Conservation (phyloP, 37 sponge, comb jelly and placozoan genomes). For the Mnemiopsis leidyi region DNA sequence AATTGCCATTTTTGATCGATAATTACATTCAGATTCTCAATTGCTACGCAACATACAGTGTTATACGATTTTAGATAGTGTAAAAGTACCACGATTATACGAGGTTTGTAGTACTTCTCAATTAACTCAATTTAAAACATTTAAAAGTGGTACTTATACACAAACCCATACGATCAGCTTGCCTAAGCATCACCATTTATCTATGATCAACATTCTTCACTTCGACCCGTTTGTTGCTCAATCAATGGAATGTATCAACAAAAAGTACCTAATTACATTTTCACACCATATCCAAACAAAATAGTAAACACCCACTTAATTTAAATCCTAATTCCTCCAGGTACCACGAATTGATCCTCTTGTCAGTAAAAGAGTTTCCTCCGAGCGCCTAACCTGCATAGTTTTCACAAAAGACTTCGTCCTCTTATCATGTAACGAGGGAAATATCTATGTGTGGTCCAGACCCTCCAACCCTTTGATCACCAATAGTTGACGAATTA, state of each 20-base stretch:
- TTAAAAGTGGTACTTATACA: too few species aligned
- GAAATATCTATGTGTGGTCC: slow-evolving; percentile 67
- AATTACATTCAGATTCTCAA: not conserved
- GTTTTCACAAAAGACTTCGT: slow-evolving; percentile 77
- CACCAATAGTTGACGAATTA: not conserved
- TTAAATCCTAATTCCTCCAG: not conserved
- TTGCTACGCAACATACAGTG: slow-evolving; percentile 20
- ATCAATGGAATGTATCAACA: too few species aligned
- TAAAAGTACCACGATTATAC: slow-evolving; percentile 46
- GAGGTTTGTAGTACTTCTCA: too few species aligned
- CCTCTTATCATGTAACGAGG: slow-evolving; percentile 75
- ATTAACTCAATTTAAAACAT: not conserved
- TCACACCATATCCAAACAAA: not conserved
- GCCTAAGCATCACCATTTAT: not conserved
- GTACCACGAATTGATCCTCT: slow-evolving; percentile 75
- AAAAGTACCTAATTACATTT: too few species aligned
- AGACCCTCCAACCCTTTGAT: slow-evolving; percentile 62
- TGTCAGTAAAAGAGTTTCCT: slow-evolving; percentile 73
- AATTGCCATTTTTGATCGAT: too few species aligned
- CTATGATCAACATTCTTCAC: not conserved
- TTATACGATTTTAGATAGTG: slow-evolving; percentile 55
- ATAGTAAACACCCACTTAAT: too few species aligned
- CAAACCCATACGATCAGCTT: too few species aligned
- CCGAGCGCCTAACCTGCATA: slow-evolving; percentile 82
- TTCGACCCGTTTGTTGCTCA: not conserved